Evolutionary conservation across 2,113 vertebrate species (phyloP), one percentile per base, ranked within the genome.

Genomic region (Scatophagus argus): DNA sequence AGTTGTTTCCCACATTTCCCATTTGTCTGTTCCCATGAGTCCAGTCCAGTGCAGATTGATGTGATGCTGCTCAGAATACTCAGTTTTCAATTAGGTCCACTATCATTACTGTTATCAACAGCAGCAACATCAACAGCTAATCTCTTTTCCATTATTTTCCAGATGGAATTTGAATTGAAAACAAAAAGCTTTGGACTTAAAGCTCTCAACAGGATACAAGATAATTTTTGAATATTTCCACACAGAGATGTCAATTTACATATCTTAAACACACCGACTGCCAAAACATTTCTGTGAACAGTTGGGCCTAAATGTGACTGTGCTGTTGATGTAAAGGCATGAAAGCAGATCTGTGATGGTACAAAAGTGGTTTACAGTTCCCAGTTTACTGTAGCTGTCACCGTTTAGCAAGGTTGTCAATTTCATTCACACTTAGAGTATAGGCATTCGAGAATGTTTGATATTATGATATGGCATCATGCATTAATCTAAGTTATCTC

Each of bases 1-100:
- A 78, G 52, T 79, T 79, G 77, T 84, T 88, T 82, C 70, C 86
- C 81, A 83, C 87, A 76, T 88, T 89, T 89, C 71, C 85, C 86
- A 79, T 87, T 85, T 88, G 69, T 69, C 25, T 25, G 25, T 44
- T 82, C 84, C 79, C 82, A 31, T 41, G 83, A 43, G 85, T 65
- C 59, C 16, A 38, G 64, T 62, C 76, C 65, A 74, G 58, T 63
- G 70, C 31, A 23, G 65, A 80, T 78, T 76, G 79, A 89, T 83
- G 73, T 44, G 76, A 63, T 81, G 74, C 74, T 73, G 66, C 82
- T 71, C 7, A 73, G 61, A 89, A 85, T 86, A 49, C 51, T 74
- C 79, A 54, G 56, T 87, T 87, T 90, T 86, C 70, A 88, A 70
- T 87, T 85, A 80, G 70, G 84, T 41, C 46, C 85, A 70, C 74